Percentiles rank a stretch among this genome's conserved stretches.
phyloP scores from a whole-genome alignment of 2,888 invertebrate species.

The Chloroclysta siterata region DNA sequence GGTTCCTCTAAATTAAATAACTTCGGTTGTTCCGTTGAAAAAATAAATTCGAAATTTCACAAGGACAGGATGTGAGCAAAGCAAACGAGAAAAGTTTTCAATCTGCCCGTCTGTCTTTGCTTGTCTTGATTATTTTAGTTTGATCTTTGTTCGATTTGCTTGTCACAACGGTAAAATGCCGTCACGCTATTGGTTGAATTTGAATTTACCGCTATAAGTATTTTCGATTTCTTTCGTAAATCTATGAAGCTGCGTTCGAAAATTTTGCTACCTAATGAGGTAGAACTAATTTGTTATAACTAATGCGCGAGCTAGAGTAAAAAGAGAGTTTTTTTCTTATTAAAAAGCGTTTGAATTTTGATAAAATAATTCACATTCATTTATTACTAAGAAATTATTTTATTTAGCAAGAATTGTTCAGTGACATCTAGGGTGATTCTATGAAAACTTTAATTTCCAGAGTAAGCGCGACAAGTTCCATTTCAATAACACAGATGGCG shows the following conservation, averaged over 20 bases:
- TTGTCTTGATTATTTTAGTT: slow-evolving; percentile 39
- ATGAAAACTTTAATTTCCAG: not conserved
- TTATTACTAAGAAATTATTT: not conserved
- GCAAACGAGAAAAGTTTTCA: slow-evolving; percentile 48
- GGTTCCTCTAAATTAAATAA: slow-evolving; percentile 51
- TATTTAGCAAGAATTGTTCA: not conserved
- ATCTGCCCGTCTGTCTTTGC: slow-evolving; percentile 35
- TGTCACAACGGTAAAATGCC: slow-evolving; percentile 63
- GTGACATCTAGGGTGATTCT: slow-evolving; percentile 7
- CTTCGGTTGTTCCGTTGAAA: slow-evolving; percentile 60
- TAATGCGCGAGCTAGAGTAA: not conserved
- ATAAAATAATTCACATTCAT: not conserved
- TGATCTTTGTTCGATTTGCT: slow-evolving; percentile 42
- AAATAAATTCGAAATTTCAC: slow-evolving; percentile 68
- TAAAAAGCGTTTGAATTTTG: too few relatives aligned
- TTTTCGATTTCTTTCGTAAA: slow-evolving; percentile 58
- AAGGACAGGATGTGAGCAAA: slow-evolving; percentile 60
- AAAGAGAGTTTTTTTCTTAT: not conserved
- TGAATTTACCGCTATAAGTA: slow-evolving; percentile 61
- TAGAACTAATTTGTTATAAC: not conserved
- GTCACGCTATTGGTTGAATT: slow-evolving; percentile 67
- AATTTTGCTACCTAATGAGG: too few relatives aligned
- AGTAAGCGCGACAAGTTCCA: too few relatives aligned
- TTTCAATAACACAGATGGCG: slow-evolving; percentile 1
- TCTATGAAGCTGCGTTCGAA: slow-evolving; percentile 57